phyloP scores from a whole-genome alignment of 2,888 invertebrate genomes.

The Drosophila gaucha region DNA sequence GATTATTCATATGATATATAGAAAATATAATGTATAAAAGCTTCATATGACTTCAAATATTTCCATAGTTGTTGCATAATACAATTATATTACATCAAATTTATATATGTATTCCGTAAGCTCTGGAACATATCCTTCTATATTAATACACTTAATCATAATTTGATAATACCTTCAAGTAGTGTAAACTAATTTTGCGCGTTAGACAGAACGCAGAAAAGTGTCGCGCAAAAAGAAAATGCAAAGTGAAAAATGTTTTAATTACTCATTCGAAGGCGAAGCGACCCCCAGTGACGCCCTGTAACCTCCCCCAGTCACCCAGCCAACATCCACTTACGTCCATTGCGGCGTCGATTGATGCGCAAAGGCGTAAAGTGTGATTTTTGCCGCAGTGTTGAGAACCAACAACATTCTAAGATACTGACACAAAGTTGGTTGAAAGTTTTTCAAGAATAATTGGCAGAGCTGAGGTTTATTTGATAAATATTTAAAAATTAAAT shows the following conservation, averaged over 20 bases:
- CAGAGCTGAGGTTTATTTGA: background rate
- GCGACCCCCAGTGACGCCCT: constrained; percentile 3
- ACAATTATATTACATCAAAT: background rate
- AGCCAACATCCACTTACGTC: constrained; percentile 4
- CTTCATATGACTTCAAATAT: background rate
- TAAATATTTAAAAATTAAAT: background rate
- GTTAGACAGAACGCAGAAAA: constrained; percentile 57
- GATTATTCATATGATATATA: too few relatives aligned
- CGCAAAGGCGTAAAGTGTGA: constrained; percentile 36
- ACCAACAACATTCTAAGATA: constrained; percentile 1
- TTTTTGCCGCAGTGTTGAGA: constrained; percentile 45
- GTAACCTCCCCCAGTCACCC: background rate
- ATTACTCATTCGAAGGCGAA: constrained; percentile 77
- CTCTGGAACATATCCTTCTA: background rate
- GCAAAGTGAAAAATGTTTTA: constrained; percentile 81
- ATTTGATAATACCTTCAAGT: background rate
- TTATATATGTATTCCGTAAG: background rate
- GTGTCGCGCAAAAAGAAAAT: constrained; percentile 47
- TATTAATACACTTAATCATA: background rate
- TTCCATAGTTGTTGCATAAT: too few relatives aligned
- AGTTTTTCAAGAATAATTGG: background rate
- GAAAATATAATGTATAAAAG: background rate
- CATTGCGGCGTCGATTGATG: constrained; percentile 35
- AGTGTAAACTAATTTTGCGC: constrained; percentile 27
- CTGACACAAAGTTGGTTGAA: background rate